Evolutionary conservation across 2,888 invertebrate species (phyloP), one percentile per base, ranked within the genome.

Genomic region (Synergus itoensis): DNA sequence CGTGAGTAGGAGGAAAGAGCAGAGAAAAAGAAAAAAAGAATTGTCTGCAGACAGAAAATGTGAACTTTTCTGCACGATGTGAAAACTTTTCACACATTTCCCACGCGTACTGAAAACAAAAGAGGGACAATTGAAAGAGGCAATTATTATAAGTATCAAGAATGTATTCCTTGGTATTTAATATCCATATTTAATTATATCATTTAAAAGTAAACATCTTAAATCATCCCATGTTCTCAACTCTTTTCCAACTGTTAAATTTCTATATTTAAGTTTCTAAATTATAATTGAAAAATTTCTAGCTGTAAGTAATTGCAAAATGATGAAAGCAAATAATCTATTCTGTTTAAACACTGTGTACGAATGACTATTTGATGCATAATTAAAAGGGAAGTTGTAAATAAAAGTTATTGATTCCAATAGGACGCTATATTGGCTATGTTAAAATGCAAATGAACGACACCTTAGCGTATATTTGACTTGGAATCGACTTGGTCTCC

Each of bases 401-500:
- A 40, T 65, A 40, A 18, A 57, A 36, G 48, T 57, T 16, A 73
- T 57, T 73, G 36, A 16, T 21, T 45, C 41, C 73, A 53, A 36
- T 57, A n/a, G 53, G n/a, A 21, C 16, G 21, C 43, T 73, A 36
- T 40, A 53, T 73, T 73, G 73, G 73, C 73, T 73, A 73, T 36
- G 40, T 73, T 73, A 36, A 73, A 73, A 73, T 73, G 73, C n/a
- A 73, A 73, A 73, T 73, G 53, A 53, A 53, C 36, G 36, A 53
- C 48, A 73, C 53, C 40, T 73, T 36, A 73, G 4, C 36, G 36
- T 73, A 53, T 73, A 73, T 73, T 73, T 57, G 73, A 73, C 48
- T 73, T 53, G 73, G 73, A 73, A 73, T 73, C 53, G 73, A 73
- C 73, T 73, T 73, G 21, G 67, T 48, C 53, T 73, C 73, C 12